A percentile compares a stretch with the other conserved stretches of the same genome.
Conservation (phyloP, 2,113 vertebrate species). For the Cacatua alba region DNA sequence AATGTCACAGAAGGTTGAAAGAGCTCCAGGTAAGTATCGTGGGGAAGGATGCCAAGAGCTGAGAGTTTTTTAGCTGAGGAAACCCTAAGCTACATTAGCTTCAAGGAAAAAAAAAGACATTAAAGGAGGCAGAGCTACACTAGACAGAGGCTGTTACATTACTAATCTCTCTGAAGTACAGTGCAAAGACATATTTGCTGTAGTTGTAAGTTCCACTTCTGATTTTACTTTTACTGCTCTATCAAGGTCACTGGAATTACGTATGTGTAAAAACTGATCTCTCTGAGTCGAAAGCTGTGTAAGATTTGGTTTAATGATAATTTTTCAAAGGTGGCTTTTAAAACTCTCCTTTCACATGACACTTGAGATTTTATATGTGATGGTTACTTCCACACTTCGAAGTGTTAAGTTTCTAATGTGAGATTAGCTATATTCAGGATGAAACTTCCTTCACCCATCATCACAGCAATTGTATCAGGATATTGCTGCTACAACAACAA, state of each 20-base stretch:
- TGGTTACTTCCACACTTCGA: not conserved
- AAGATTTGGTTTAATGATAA: not conserved
- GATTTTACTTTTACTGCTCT: not conserved
- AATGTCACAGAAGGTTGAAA: constrained; percentile 9
- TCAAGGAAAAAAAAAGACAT: not conserved
- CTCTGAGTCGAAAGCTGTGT: not conserved
- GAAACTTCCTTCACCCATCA: constrained; percentile 14
- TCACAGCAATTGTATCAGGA: not conserved
- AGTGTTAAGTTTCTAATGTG: not conserved
- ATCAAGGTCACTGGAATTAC: not conserved
- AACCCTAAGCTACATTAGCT: not conserved
- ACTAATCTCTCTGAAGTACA: not conserved
- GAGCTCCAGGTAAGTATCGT: not conserved
- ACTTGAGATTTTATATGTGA: not conserved
- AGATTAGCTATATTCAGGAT: not conserved
- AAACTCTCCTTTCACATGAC: not conserved
- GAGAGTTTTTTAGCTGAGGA: not conserved
- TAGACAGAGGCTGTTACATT: not conserved
- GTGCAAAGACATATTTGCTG: not conserved
- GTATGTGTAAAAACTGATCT: not conserved
- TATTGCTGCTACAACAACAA: not conserved
- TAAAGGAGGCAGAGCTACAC: not conserved
- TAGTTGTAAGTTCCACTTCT: not conserved
- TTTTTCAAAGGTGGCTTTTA: not conserved
- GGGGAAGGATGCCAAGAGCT: not conserved